Base-by-base conservation (phyloP, 2,888 invertebrate genomes). In the Agapostemon virescens region DNA sequence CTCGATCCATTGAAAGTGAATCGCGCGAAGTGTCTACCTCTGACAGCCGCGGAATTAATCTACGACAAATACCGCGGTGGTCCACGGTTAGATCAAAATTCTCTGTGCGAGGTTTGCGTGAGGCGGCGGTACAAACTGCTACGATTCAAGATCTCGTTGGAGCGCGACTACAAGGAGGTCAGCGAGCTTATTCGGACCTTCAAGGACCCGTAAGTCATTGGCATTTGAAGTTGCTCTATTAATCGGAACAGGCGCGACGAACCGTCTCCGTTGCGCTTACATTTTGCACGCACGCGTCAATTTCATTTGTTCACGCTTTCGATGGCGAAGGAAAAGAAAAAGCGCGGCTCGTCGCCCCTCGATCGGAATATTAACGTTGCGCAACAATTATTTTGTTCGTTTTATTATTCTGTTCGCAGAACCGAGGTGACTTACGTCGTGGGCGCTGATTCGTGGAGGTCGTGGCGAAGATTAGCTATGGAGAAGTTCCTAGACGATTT, bases 361-460 rank as follows among this genome's bases (percentile, higher is more conserved):
- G 4, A 40, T 40, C 11, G 15, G 40, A 15, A 15, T 40, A 40
- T 40, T 40, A 40, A 40, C 20, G 15, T 30, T 20, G 3, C 30
- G 30, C 49, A 49, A 63, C 72, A 49, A 20, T 9, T 33, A 26
- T 36, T 26, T 30, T 77, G 55, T 33, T 77, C 20, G 81, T n/a
- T n/a, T n/a, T n/a, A n/a, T n/a, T n/a, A n/a, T n/a, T n/a, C n/a
- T n/a, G n/a, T n/a, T 83, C 85, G 23, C 64, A 92, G 91, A 42
- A 87, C 76, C 30, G 88, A 92, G 85, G 81, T 89, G 81, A 81
- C 92, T 71, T 94, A 91, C 87, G 94, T 94, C 93, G 93, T 95
- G 30, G 94, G 94, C 9, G 94, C 94, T 77, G 92, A 93, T 66
- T 94, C 94, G 0, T 90, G 94, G n/a, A 93, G 93, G 82, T 93